Conservation (phyloP, 2,888 invertebrate species). For the Agrotis clavis region DNA sequence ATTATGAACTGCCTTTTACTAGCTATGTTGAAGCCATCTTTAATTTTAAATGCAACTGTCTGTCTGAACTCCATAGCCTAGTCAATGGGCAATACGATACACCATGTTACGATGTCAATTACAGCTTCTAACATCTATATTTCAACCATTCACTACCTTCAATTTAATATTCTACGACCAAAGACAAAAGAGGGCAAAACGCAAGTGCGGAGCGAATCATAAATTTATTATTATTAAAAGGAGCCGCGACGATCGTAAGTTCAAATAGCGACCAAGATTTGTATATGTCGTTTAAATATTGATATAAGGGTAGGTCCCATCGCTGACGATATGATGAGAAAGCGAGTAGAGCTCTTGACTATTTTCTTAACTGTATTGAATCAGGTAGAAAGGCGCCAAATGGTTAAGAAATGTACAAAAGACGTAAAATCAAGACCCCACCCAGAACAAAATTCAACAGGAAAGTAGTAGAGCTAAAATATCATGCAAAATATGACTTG, state of each 20-base stretch:
- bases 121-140: not conserved
- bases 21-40: no score
- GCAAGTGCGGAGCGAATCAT: constrained; percentile 36
- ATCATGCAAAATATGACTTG: no score
- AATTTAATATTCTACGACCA: constrained; percentile 17
- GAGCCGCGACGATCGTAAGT: constrained; percentile 46
- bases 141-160: not conserved
- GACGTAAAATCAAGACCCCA: not conserved
- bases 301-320: not conserved
- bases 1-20: no score
- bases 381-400: no score
- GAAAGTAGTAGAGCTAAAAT: no score
- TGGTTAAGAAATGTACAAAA: not conserved
- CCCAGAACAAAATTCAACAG: not conserved
- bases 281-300: constrained; percentile 57
- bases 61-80: no score
- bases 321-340: not conserved
- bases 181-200: constrained; percentile 32
- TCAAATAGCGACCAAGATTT: constrained; percentile 60
- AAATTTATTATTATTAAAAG: constrained; percentile 53
- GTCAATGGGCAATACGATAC: no score
- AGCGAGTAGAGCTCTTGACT: not conserved
- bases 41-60: no score
- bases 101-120: not conserved
- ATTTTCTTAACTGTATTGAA: no score